Conservation (phyloP, 2,113 vertebrate genomes). For the Oreochromis aureus region DNA sequence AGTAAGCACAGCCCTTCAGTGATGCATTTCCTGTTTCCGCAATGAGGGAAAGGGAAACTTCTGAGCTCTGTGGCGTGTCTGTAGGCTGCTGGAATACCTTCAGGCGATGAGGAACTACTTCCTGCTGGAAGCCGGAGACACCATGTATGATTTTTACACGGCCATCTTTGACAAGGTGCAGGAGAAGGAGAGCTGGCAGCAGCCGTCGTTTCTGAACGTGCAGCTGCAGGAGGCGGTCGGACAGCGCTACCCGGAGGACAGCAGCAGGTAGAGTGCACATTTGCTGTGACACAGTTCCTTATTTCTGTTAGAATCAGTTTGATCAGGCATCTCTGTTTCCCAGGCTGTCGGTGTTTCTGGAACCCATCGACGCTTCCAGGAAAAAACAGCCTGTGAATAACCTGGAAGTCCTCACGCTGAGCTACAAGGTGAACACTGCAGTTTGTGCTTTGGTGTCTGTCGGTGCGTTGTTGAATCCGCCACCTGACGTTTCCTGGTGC, state of each 20-base stretch:
- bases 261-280: conserved; percentile 76
- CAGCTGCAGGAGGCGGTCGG: conserved; percentile 94
- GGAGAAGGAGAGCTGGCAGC: conserved; percentile 95
- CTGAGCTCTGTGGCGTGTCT: background rate
- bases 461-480: background rate
- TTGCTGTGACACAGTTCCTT: background rate
- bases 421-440: conserved; percentile 82
- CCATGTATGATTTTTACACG: conserved; percentile 98
- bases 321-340: background rate
- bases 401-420: conserved; percentile 89
- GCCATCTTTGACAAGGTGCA: conserved; percentile 97
- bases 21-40: background rate
- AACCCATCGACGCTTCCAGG: conserved; percentile 82
- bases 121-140: conserved; percentile 96
- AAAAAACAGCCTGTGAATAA: conserved; percentile 94
- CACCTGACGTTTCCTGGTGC: background rate
- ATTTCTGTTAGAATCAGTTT: background rate
- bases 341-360: conserved; percentile 84
- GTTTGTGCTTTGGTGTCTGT: background rate
- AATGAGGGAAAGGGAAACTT: background rate
- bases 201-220: conserved; percentile 88
- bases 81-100: conserved; percentile 89
- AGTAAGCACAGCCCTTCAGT: conserved; percentile 57
- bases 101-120: conserved; percentile 99
- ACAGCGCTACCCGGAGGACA: conserved; percentile 90